A percentile compares a stretch with the other conserved stretches of the same genome.
These are phyloP conservation scores for Eptesicus fuscus DNA, from an alignment of 2,113 vertebrate genomes.

Conservation along the genomic window DNA sequence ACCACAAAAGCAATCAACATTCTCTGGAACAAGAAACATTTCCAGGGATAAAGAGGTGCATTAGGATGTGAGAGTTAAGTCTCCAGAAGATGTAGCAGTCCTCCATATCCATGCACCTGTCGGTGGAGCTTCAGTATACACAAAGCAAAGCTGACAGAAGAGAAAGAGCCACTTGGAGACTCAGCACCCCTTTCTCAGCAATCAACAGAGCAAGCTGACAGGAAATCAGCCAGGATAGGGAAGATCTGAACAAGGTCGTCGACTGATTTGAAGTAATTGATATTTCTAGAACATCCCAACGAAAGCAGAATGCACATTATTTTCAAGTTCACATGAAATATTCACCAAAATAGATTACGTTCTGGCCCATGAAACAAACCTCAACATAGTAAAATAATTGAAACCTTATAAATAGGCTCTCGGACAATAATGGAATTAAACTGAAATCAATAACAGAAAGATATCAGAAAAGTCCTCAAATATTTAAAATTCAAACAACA, in stretches of 20 bases:
- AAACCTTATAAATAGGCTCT: not conserved
- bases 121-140: not conserved
- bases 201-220: not conserved
- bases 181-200: not conserved
- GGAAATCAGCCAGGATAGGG: not conserved
- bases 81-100: not conserved
- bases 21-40: not conserved
- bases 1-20: not conserved
- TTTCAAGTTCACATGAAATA: not conserved
- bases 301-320: not conserved
- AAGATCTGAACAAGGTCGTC: not conserved
- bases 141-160: not conserved
- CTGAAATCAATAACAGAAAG: not conserved
- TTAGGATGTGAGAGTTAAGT: not conserved
- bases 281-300: not conserved
- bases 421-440: not conserved
- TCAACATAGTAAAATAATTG: not conserved
- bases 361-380: not conserved
- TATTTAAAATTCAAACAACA: slow-evolving; percentile 2
- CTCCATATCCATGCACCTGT: not conserved
- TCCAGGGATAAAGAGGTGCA: not conserved
- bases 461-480: not conserved
- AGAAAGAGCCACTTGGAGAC: not conserved
- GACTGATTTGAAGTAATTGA: not conserved
- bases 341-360: not conserved